Base-by-base conservation (phyloP, 2,888 invertebrate species). In the Latrodectus elegans region DNA sequence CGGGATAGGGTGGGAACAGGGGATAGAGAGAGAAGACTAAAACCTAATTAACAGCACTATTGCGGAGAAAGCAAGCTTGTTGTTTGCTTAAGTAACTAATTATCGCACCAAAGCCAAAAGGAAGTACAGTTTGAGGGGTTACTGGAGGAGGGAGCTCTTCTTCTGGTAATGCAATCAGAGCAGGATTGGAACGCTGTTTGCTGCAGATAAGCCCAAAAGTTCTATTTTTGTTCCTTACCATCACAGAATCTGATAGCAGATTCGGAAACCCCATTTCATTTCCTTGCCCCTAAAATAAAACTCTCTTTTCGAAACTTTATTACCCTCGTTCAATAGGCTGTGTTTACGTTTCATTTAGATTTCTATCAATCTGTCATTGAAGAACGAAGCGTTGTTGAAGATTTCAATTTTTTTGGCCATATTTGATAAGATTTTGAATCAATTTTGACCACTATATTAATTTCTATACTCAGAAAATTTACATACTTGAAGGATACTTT, bases 71-170 rank as follows among this genome's bases (percentile, higher is more conserved):
- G 85, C 85, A 85, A 85, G 85, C 85, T 80, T 85, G 85, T 85
- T 85, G 85, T 85, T 85, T 85, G 85, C 85, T 75, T 85, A 85
- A 85, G 80, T 85, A 85, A 85, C 80, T 85, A 85, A 85, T 85
- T 85, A 85, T 85, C 79, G 85, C 85, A 22, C 85, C 80, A 71
- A 80, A 75, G 85, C 79, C 85, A 71, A 74, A 38, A 52, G 85
- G 70, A 70, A 55, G 75, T 79, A 80, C 70, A 75, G 67, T 80
- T 75, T 64, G 79, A 85, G 64, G 38, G 79, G 75, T 55, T 72
- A 55, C 64, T 52, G 9, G 76, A 52, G 55, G 68, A 60, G 75
- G 14, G 26, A 65, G 52, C 55, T 65, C 53, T 60, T 22, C 52
- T 70, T 64, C 53, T 22, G 38, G 80, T 85, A 85, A 85, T 85